These are phyloP conservation scores for Tenebrio molitor DNA, from an alignment of 1,140 invertebrate genomes.

Conservation along the genomic window DNA sequence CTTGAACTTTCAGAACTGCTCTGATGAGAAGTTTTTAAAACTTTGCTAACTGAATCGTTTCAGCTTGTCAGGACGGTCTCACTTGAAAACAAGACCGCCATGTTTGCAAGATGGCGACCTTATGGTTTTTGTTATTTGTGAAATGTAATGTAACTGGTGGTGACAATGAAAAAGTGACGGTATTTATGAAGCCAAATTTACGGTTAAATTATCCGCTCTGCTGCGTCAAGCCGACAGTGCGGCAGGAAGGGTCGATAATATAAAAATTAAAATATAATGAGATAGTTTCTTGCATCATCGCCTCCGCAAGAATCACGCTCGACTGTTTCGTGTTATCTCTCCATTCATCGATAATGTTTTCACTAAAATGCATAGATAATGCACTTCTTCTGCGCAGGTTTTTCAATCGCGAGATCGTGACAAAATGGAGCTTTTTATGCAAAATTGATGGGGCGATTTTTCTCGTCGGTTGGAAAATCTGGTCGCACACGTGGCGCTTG, in stretches of 20 bases:
- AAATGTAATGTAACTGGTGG: background rate
- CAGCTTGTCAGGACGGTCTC: too few species aligned
- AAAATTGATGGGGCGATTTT: too few species aligned
- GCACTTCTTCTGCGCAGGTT: too few species aligned
- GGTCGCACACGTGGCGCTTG: background rate
- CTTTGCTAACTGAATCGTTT: too few species aligned
- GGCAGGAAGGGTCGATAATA: slow-evolving; percentile 18
- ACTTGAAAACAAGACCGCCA: too few species aligned
- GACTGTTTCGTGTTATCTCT: slow-evolving; percentile 18
- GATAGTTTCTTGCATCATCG: slow-evolving; percentile 37
- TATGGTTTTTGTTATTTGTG: too few species aligned
- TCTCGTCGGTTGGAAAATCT: too few species aligned
- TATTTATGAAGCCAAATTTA: slow-evolving; percentile 14
- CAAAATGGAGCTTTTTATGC: too few species aligned
- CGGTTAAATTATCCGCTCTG: slow-evolving; percentile 30
- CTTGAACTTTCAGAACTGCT: too few species aligned
- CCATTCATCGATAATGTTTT: background rate
- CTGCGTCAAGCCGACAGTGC: slow-evolving; percentile 1
- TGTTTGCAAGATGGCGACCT: too few species aligned
- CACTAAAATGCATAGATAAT: background rate
- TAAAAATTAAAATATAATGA: slow-evolving; percentile 37
- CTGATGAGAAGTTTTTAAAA: too few species aligned
- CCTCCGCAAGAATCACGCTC: slow-evolving; percentile 23
- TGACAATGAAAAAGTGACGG: background rate
- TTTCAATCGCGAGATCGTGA: too few species aligned